A percentile compares a stretch with the other conserved stretches of the same genome.
These are phyloP conservation scores for Eciton burchellii DNA, from an alignment of 1,140 invertebrate genomes.

Conservation along the genomic window DNA sequence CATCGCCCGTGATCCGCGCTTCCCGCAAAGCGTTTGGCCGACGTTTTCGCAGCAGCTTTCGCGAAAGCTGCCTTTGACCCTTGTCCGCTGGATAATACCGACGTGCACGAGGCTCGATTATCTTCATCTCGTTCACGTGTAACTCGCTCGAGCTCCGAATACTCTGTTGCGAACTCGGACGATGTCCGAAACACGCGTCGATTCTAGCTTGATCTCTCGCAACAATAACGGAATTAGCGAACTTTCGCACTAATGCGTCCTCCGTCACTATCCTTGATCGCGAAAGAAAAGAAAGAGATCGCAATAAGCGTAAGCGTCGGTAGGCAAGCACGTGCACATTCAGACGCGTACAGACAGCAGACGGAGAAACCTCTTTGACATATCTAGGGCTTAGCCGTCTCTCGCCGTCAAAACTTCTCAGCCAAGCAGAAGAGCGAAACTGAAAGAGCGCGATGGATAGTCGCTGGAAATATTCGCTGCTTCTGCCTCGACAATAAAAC, in stretches of 20 bases:
- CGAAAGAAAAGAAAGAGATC: neutral
- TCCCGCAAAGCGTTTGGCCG: conserved; percentile 34
- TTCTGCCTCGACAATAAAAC: conserved; percentile 14
- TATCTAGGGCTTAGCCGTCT: conserved; percentile 53
- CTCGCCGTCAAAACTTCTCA: conserved; percentile 48
- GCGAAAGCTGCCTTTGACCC: conserved; percentile 46
- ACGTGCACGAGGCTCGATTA: conserved; percentile 53
- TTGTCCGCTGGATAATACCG: conserved; percentile 18
- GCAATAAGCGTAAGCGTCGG: conserved; percentile 48
- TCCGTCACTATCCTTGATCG: neutral
- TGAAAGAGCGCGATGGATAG: conserved; percentile 10
- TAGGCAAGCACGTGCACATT: neutral
- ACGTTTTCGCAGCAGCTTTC: conserved; percentile 31
- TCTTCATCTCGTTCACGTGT: conserved; percentile 56
- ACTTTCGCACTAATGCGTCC: conserved; percentile 20
- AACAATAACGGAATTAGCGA: too few relatives aligned
- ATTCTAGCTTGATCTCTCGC: neutral
- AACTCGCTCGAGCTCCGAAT: too few relatives aligned
- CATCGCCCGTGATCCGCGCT: conserved; percentile 24
- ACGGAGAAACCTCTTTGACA: conserved; percentile 41
- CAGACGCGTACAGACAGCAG: neutral
- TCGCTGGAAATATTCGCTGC: conserved; percentile 7
- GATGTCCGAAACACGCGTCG: too few relatives aligned
- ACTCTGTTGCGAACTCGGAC: too few relatives aligned
- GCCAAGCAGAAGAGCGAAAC: conserved; percentile 30